Conservation (phyloP, 2,113 vertebrate species). For the Synchiropus splendidus region DNA sequence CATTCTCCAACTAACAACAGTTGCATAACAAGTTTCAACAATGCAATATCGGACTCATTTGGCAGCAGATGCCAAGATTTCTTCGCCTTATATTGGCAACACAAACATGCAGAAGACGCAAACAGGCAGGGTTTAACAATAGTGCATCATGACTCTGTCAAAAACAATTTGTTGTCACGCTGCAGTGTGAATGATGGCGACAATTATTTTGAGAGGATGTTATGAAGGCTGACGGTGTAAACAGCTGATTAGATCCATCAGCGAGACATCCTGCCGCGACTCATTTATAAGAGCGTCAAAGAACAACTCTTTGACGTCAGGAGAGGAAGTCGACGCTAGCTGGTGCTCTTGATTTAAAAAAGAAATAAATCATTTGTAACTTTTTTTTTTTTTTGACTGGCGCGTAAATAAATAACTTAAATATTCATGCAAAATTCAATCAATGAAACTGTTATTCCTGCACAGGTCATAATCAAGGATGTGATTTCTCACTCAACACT, state of each 20-base stretch:
- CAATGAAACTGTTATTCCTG: conserved; percentile 19
- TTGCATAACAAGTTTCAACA: no score
- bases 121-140: no score
- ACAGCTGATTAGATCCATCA: conserved; percentile 63
- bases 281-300: conserved; percentile 24
- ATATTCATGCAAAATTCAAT: no score
- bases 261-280: conserved; percentile 45
- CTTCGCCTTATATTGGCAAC: no score
- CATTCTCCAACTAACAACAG: no score
- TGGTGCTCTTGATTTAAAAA: conserved; percentile 21
- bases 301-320: conserved; percentile 26
- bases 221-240: conserved; percentile 35
- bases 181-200: conserved; percentile 24
- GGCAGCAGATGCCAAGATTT: no score
- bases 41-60: no score
- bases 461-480: conserved; percentile 55
- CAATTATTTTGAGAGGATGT: conserved; percentile 31
- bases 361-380: no score
- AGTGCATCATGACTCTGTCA: conserved; percentile 2
- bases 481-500: conserved; percentile 68
- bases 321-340: conserved; percentile 51
- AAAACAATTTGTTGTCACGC: conserved; percentile 10
- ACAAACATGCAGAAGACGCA: no score
- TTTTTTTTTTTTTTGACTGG: no score
- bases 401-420: neutral